Evolutionary conservation across 2,113 vertebrate species (phyloP).

Genomic region (Phainopepla nitens): DNA sequence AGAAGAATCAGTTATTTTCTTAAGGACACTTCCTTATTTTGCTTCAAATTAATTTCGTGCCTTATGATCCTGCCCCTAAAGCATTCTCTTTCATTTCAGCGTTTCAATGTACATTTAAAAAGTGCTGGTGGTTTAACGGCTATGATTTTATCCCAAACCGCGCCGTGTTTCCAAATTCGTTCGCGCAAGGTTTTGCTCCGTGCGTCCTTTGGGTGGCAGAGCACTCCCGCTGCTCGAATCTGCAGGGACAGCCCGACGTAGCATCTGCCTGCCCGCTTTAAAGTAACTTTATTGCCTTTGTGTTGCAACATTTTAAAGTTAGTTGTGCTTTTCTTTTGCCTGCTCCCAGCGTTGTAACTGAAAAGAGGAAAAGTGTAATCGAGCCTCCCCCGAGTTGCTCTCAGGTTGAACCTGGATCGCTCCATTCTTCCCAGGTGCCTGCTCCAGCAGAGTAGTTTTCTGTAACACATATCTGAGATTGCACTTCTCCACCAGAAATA

Average conservation of each 20-base stretch:
- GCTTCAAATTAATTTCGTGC: not conserved
- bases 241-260: fast-evolving
- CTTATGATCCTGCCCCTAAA: not conserved
- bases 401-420: fast-evolving
- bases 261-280: not conserved
- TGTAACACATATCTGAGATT: not conserved
- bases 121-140: not conserved
- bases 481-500: not conserved
- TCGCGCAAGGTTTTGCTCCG: not conserved
- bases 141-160: not conserved
- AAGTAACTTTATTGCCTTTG: not conserved
- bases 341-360: not conserved
- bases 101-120: not conserved
- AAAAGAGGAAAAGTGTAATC: not conserved
- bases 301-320: not conserved
- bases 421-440: not conserved
- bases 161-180: not conserved
- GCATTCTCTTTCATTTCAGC: not conserved
- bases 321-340: not conserved
- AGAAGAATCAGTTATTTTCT: not conserved
- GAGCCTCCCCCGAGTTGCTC: fast-evolving
- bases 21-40: not conserved
- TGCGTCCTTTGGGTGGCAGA: conserved; percentile 68
- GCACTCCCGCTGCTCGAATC: not conserved
- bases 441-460: not conserved